Evolutionary conservation across 2,888 invertebrate species (phyloP).

Genomic region (Drosophila neonasuta): DNA sequence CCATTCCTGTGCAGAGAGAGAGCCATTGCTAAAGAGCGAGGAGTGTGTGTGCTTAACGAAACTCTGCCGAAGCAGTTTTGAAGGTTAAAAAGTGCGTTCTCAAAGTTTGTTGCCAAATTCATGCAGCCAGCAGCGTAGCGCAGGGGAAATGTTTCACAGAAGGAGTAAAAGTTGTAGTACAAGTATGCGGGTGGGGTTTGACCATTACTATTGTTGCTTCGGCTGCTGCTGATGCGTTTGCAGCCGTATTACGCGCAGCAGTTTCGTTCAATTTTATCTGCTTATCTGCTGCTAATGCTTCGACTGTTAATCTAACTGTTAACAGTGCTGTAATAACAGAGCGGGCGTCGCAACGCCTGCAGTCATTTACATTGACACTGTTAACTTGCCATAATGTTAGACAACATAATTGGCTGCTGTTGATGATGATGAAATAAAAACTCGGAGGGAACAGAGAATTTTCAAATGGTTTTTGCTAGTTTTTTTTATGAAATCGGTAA

Average conservation of each 20-base stretch:
- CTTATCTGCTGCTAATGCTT: conserved; percentile 50
- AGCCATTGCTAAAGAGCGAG: neutral
- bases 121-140: conserved; percentile 16
- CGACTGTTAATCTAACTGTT: conserved; percentile 10
- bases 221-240: conserved; percentile 8
- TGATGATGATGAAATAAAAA: neutral
- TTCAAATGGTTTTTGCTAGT: neutral
- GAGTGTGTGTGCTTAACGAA: conserved; percentile 39
- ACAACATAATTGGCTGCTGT: conserved; percentile 5
- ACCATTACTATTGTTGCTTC: conserved; percentile 8
- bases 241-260: conserved; percentile 45
- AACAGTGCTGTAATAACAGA: conserved; percentile 47
- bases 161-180: neutral
- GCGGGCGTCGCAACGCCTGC: conserved; percentile 16
- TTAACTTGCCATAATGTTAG: conserved; percentile 38
- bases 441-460: neutral
- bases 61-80: conserved; percentile 56
- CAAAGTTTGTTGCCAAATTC: conserved; percentile 33
- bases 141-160: conserved; percentile 52
- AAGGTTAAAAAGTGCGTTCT: conserved; percentile 79
- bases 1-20: conserved; percentile 26
- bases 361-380: conserved; percentile 49
- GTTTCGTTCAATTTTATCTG: conserved; percentile 72
- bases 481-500: neutral
- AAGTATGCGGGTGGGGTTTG: conserved; percentile 22